phyloP scores from a whole-genome alignment of 2,888 invertebrate species.

The Clivina fossor region DNA sequence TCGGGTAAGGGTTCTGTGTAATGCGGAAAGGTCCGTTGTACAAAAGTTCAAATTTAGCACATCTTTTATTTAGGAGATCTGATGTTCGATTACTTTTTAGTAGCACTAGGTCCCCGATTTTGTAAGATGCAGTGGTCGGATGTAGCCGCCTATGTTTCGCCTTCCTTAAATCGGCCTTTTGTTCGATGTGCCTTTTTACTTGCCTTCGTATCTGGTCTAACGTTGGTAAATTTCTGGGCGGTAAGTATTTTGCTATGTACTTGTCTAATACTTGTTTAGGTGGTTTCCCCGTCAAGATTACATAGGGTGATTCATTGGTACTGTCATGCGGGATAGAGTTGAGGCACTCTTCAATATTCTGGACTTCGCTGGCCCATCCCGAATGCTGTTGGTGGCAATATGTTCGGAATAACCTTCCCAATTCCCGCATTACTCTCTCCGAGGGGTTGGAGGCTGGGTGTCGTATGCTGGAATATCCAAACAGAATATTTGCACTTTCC shows the following conservation, averaged over 20 bases:
- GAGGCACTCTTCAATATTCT: constrained; percentile 20
- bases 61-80: constrained; percentile 11
- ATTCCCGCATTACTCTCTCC: constrained; percentile 41
- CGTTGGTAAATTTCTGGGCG: too few species aligned
- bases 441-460: constrained; percentile 41
- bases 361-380: constrained; percentile 34
- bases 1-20: too few species aligned
- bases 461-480: constrained; percentile 32
- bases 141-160: too few species aligned
- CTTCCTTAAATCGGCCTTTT: too few species aligned
- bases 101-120: constrained; percentile 32
- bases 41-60: constrained; percentile 33
- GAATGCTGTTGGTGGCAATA: constrained; percentile 37
- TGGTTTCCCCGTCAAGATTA: constrained; percentile 26
- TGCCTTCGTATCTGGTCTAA: too few species aligned
- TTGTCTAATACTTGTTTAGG: not conserved
- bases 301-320: constrained; percentile 35
- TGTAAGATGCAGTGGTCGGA: too few species aligned
- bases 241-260: not conserved
- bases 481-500: constrained; percentile 19
- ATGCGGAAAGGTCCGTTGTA: constrained; percentile 20
- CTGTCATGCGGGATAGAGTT: constrained; percentile 35
- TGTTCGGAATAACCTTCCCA: constrained; percentile 36
- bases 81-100: constrained; percentile 24
- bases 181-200: too few species aligned